phyloP scores from a whole-genome alignment of 2,113 vertebrate species.

The Callospermophilus lateralis region DNA sequence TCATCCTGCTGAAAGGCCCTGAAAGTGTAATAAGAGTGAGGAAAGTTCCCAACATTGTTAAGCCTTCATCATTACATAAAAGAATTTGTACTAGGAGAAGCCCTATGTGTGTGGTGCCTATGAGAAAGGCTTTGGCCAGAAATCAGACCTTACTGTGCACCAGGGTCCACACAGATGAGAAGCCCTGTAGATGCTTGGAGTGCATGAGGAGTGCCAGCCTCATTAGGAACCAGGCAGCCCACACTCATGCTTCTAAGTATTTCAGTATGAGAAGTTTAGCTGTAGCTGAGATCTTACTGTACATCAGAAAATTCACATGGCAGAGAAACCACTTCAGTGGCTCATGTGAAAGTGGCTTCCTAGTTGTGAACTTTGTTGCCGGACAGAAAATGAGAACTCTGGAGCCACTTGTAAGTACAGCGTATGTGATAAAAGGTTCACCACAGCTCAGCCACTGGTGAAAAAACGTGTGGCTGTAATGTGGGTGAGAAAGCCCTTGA shows the following conservation, averaged over 20 bases:
- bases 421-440: conserved; percentile 74
- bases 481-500: conserved; percentile 56
- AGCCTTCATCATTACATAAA: conserved; percentile 57
- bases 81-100: too few species aligned
- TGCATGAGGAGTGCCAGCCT: conserved; percentile 69
- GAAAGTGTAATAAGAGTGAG: conserved; percentile 67
- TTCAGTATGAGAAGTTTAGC: conserved; percentile 76
- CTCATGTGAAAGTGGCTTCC: conserved; percentile 72
- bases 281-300: conserved; percentile 74
- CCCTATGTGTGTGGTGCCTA: too few species aligned
- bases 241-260: conserved; percentile 73
- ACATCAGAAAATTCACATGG: conserved; percentile 77
- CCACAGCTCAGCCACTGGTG: conserved; percentile 67
- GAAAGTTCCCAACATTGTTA: conserved; percentile 56
- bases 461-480: conserved; percentile 62
- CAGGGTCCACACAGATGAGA: too few species aligned
- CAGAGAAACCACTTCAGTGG: conserved; percentile 74
- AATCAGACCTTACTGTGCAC: conserved; percentile 63
- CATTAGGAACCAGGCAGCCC: conserved; percentile 73
- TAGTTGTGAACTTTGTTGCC: conserved; percentile 74
- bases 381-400: conserved; percentile 77
- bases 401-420: conserved; percentile 63
- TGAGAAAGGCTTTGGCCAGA: conserved; percentile 78
- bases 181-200: neutral
- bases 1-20: conserved; percentile 75